A percentile compares a stretch with the other conserved stretches of the same genome.
These are phyloP conservation scores for Odontophorus gujanensis DNA, from an alignment of 2,113 vertebrate species.

Conservation along the genomic window DNA sequence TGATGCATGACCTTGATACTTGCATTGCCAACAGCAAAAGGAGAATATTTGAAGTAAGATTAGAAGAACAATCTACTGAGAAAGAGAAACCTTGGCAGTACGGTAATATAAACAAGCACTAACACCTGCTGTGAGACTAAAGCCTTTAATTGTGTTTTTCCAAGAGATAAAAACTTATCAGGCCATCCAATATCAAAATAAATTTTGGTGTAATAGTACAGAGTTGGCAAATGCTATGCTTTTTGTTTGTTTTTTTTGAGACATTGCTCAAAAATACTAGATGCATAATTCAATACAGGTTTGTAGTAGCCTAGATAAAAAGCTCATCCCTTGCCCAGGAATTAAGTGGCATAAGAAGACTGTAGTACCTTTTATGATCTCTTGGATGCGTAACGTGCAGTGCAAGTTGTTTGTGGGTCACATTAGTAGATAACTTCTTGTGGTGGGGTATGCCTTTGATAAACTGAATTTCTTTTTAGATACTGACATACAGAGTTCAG, in stretches of 20 bases:
- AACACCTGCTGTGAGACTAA: background rate
- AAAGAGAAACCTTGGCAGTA: background rate
- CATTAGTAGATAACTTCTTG: background rate
- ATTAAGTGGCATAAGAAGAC: background rate
- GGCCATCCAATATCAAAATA: background rate
- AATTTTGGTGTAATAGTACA: background rate
- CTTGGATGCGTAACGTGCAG: background rate
- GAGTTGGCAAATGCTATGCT: background rate
- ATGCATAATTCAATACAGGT: background rate
- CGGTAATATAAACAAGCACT: background rate
- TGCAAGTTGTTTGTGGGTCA: background rate
- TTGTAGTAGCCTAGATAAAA: background rate
- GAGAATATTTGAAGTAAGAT: background rate
- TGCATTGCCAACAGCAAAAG: background rate
- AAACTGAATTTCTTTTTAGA: background rate
- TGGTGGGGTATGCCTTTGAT: background rate
- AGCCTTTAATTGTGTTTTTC: constrained; percentile 7
- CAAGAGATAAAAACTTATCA: background rate
- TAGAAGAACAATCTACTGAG: background rate
- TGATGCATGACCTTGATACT: background rate
- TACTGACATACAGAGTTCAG: background rate
- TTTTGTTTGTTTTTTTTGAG: background rate
- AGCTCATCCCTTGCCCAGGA: background rate
- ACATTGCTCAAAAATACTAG: background rate
- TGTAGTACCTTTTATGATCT: background rate